Percentiles rank a stretch among this genome's conserved stretches.
phyloP scores from a whole-genome alignment of 1,140 invertebrate genomes.

The Lutraria rhynchaena region DNA sequence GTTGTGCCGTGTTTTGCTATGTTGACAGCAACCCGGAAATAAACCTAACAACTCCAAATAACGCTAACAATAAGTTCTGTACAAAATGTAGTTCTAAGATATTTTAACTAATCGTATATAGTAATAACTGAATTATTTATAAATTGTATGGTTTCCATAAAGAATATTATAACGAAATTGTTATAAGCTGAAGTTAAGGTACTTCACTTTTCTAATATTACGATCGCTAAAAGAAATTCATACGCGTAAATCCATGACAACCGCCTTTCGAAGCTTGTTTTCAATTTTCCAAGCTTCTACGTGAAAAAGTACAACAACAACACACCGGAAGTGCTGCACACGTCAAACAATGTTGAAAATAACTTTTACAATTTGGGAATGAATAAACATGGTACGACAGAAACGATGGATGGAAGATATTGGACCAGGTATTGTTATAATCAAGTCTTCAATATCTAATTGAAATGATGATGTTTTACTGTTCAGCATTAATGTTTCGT shows the following conservation, averaged over 20 bases:
- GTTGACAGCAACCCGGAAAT: slow-evolving; percentile 29
- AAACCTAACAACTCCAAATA: slow-evolving; percentile 38
- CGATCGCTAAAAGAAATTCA: slow-evolving; percentile 22
- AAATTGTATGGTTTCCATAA: too few relatives aligned
- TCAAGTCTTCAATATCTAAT: too few relatives aligned
- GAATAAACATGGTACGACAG: neutral
- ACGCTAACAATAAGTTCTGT: neutral
- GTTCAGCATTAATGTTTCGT: too few relatives aligned
- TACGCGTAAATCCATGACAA: slow-evolving; percentile 22
- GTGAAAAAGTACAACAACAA: slow-evolving; percentile 8
- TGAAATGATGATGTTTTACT: too few relatives aligned
- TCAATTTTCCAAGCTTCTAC: neutral
- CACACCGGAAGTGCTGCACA: slow-evolving; percentile 20
- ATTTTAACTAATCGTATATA: too few relatives aligned
- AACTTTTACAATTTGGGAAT: neutral
- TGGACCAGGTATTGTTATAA: slow-evolving; percentile 31
- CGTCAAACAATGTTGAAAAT: slow-evolving; percentile 25
- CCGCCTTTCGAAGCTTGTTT: slow-evolving; percentile 2
- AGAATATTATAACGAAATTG: too few relatives aligned
- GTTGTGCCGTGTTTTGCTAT: neutral
- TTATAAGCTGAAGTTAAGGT: too few relatives aligned
- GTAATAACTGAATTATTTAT: too few relatives aligned
- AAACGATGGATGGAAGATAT: slow-evolving; percentile 12
- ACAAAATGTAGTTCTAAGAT: too few relatives aligned
- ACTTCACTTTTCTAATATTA: too few relatives aligned